Conservation (phyloP, 2,113 vertebrate species). For the Romanogobio albipinnatus region DNA sequence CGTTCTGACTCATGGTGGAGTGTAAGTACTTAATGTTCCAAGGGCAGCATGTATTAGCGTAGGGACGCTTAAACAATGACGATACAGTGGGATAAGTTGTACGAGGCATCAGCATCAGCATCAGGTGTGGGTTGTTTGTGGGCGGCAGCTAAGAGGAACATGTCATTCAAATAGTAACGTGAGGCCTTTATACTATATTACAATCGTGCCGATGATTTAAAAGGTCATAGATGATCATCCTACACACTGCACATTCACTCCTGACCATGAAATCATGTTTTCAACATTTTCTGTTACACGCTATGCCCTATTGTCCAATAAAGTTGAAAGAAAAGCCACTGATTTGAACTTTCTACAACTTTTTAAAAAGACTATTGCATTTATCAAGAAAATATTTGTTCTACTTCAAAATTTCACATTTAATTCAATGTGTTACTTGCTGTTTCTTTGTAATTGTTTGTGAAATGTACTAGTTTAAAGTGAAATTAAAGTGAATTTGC, state of each 20-base stretch:
- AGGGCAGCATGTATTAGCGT: background rate
- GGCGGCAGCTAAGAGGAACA: slow-evolving; percentile 37
- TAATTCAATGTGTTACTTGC: no score
- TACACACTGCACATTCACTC: background rate
- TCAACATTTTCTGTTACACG: background rate
- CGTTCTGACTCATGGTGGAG: slow-evolving; percentile 41
- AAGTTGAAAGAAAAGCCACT: background rate
- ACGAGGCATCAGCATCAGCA: slow-evolving; percentile 36
- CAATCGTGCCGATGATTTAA: slow-evolving; percentile 15
- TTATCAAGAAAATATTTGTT: no score
- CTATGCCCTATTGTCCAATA: background rate
- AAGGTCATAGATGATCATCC: slow-evolving; percentile 5
- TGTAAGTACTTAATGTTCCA: slow-evolving; percentile 47
- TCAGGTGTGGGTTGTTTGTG: slow-evolving; percentile 44
- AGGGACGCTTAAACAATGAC: slow-evolving; percentile 29
- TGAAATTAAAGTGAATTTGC: no score
- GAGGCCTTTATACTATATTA: slow-evolving; percentile 25
- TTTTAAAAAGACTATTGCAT: no score
- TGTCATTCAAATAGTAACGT: slow-evolving; percentile 41
- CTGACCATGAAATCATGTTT: background rate
- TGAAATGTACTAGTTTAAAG: no score
- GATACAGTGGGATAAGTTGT: slow-evolving; percentile 2
- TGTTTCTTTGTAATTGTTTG: no score
- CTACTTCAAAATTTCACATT: no score
- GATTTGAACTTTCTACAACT: background rate